These are phyloP conservation scores for Pseudorasbora parva DNA, from an alignment of 2,113 vertebrate genomes.

Conservation along the genomic window DNA sequence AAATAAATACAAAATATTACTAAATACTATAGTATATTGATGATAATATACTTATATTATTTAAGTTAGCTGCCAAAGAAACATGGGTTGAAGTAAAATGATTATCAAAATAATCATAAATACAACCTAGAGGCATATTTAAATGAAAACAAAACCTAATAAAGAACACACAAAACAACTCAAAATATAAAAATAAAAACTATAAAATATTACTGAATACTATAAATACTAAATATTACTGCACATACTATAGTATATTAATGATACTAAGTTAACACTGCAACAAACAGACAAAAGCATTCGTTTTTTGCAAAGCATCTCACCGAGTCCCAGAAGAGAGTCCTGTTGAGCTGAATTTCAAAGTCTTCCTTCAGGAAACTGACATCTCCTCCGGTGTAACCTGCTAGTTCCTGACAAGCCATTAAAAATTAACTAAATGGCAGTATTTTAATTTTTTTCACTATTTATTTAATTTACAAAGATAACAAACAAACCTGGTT, in stretches of 20 bases:
- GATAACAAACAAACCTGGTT: conserved; percentile 84
- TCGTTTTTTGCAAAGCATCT: conserved; percentile 53
- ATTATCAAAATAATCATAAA: no score
- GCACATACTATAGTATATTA: no score
- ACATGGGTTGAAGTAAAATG: no score
- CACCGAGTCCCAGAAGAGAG: conserved; percentile 87
- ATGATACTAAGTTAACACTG: background rate
- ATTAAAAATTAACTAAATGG: background rate
- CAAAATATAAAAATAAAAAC: no score
- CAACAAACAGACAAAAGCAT: background rate
- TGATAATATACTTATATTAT: no score
- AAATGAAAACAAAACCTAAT: no score
- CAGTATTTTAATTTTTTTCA: background rate
- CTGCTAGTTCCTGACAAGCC: conserved; percentile 86
- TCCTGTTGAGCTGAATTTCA: conserved; percentile 91
- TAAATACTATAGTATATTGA: background rate
- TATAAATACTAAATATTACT: no score
- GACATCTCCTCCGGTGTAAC: conserved; percentile 92
- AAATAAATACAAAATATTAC: background rate
- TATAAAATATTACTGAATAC: no score
- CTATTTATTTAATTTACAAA: no score
- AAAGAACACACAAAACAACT: no score
- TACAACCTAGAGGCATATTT: no score
- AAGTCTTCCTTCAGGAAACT: conserved; percentile 95
- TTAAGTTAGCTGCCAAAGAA: no score